phyloP scores from a whole-genome alignment of 2,888 invertebrate species.

The Muschampia plurimacula region DNA sequence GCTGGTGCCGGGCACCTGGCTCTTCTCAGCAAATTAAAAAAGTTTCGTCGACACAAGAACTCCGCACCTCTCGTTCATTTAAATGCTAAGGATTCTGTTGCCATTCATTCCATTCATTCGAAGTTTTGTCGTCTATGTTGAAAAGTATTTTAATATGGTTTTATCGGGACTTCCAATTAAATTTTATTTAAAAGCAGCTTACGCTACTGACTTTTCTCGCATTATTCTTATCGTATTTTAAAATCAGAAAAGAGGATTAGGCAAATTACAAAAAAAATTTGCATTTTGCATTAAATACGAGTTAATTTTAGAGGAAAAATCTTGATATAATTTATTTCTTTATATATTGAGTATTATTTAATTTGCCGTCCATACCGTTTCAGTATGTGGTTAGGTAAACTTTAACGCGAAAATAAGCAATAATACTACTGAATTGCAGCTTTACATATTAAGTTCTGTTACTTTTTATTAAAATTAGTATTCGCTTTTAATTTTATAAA shows the following conservation, averaged over 20 bases:
- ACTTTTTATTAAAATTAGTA: too few species aligned
- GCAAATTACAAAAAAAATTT: neutral
- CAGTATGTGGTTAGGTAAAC: too few species aligned
- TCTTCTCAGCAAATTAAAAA: constrained; percentile 82
- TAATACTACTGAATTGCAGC: too few species aligned
- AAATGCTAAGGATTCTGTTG: constrained; percentile 78
- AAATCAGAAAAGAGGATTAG: neutral
- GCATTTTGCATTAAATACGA: neutral
- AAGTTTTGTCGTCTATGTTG: constrained; percentile 33
- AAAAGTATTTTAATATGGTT: constrained; percentile 25
- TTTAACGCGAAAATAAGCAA: too few species aligned
- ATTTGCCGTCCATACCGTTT: too few species aligned
- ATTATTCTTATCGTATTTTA: constrained; percentile 8
- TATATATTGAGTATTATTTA: too few species aligned
- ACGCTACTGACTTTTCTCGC: neutral
- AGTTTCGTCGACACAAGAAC: constrained; percentile 73
- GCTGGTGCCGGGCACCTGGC: constrained; percentile 65
- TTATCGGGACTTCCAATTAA: constrained; percentile 16
- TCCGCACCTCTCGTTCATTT: constrained; percentile 76
- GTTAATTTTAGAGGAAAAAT: too few species aligned
- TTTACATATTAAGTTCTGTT: too few species aligned
- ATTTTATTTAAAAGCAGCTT: constrained; percentile 14
- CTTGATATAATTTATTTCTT: too few species aligned
- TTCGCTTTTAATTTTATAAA: too few species aligned
- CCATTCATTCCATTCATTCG: constrained; percentile 76